Evolutionary conservation across 2,113 vertebrate genomes (phyloP).

Genomic region (Percopsis transmontana): DNA sequence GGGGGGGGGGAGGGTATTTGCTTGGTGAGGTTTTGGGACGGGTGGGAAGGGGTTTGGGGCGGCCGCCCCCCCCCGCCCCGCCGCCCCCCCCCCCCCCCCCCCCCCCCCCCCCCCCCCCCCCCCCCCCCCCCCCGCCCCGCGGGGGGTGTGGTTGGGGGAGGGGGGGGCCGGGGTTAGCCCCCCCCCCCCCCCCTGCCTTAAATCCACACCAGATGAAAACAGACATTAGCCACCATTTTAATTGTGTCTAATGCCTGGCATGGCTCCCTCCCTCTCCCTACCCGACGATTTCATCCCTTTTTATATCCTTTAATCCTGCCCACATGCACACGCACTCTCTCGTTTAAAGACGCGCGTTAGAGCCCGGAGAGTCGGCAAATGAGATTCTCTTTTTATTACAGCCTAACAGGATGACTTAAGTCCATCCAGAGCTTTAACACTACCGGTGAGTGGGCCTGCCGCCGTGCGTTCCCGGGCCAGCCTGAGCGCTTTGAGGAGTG

Average conservation of each 20-base stretch:
- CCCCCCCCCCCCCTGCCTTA: constrained; percentile 17
- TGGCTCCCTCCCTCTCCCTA: constrained; percentile 22
- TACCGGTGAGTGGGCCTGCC: constrained; percentile 37
- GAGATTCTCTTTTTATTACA: constrained; percentile 42
- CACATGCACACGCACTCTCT: constrained; percentile 44
- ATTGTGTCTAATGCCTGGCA: constrained; percentile 62
- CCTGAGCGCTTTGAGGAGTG: constrained; percentile 11
- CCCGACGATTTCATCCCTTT: constrained; percentile 41
- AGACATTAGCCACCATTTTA: constrained; percentile 57
- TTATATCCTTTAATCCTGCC: constrained; percentile 61
- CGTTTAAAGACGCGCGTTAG: constrained; percentile 61
- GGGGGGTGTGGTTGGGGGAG: background rate
- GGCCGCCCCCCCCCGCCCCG: constrained; percentile 25
- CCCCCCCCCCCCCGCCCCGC: constrained; percentile 22
- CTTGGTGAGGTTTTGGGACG: constrained; percentile 25
- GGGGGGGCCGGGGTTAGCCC: no score
- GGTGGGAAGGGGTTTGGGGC: constrained; percentile 10
- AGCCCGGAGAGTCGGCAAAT: constrained; percentile 56
- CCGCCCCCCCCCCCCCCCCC: no score
- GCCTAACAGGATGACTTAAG: constrained; percentile 44
- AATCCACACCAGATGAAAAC: constrained; percentile 53
- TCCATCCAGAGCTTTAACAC: constrained; percentile 38
- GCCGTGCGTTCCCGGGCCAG: constrained; percentile 33
- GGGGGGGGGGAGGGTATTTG: constrained; percentile 19
- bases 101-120: constrained; percentile 26